These are phyloP conservation scores for Prionace glauca DNA, from an alignment of 2,797 vertebrate species.

Conservation along the genomic window DNA sequence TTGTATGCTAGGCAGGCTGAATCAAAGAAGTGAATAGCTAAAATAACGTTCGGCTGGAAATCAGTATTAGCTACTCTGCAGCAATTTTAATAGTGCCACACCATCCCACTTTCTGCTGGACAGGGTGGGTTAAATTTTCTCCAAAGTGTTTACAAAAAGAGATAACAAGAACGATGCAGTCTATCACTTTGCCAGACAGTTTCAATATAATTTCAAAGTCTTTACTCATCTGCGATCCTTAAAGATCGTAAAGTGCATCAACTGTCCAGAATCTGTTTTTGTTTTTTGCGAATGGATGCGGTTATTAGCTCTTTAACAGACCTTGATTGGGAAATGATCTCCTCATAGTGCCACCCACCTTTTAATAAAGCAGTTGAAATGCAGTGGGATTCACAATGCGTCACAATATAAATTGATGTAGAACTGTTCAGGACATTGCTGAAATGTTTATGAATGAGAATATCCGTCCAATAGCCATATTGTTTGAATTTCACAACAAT, in stretches of 20 bases:
- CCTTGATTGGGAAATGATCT: not conserved
- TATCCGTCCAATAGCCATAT: not conserved
- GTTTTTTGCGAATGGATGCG: not conserved
- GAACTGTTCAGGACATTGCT: not conserved
- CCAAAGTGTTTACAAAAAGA: not conserved
- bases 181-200: not conserved
- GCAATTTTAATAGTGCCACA: not conserved
- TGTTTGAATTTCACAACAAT: not conserved
- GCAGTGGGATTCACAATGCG: not conserved
- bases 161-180: not conserved
- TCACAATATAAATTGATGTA: not conserved
- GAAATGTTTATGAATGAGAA: not conserved
- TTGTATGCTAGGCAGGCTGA: not conserved
- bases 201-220: not conserved
- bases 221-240: not conserved
- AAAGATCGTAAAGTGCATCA: not conserved
- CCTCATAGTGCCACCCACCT: not conserved
- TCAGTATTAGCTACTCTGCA: not conserved
- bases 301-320: not conserved
- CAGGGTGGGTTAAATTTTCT: not conserved
- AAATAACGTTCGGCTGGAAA: not conserved
- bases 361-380: slow-evolving; percentile 10
- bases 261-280: not conserved
- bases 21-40: not conserved
- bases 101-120: not conserved